Evolutionary conservation across 2,888 invertebrate species (phyloP).

Genomic region (Scaptomyza polygonia): DNA sequence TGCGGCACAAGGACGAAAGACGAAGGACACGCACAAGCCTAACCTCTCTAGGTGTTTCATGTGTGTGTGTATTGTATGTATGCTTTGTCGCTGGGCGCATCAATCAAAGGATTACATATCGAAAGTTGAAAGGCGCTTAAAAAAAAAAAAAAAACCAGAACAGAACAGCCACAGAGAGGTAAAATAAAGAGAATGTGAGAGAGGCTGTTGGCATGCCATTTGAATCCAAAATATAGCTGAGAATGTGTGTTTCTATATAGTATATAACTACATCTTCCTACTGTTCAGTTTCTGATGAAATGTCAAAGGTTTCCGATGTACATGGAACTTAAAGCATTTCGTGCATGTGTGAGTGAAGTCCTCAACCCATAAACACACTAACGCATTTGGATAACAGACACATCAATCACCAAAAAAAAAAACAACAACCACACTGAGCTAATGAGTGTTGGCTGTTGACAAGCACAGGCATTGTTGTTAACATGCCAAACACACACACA

Average conservation of each 20-base stretch:
- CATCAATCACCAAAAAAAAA: conserved; percentile 64
- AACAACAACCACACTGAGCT: conserved; percentile 33
- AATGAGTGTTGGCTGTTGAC: conserved; percentile 67
- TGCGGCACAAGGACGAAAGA: conserved; percentile 42
- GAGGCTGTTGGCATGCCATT: conserved; percentile 55
- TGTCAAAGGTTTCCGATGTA: conserved; percentile 62
- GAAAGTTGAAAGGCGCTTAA: conserved; percentile 72
- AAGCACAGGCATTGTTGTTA: conserved; percentile 40
- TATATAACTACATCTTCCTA: neutral
- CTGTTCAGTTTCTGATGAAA: conserved; percentile 40
- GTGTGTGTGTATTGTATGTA: conserved; percentile 10
- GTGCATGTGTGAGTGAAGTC: conserved; percentile 19
- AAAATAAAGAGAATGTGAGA: neutral
- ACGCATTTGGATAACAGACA: conserved; percentile 59
- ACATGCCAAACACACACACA: conserved; percentile 41
- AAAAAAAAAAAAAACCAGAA: no score
- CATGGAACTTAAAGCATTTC: conserved; percentile 62
- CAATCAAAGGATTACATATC: conserved; percentile 80
- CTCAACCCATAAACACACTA: neutral
- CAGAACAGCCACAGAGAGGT: conserved; percentile 16
- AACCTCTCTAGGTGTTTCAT: conserved; percentile 25
- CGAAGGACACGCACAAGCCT: conserved; percentile 29
- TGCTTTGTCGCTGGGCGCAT: conserved; percentile 66
- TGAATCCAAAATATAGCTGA: conserved; percentile 69
- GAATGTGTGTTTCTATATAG: no score